Conservation (phyloP, 2,113 vertebrate species). For the Noturus placidus region DNA sequence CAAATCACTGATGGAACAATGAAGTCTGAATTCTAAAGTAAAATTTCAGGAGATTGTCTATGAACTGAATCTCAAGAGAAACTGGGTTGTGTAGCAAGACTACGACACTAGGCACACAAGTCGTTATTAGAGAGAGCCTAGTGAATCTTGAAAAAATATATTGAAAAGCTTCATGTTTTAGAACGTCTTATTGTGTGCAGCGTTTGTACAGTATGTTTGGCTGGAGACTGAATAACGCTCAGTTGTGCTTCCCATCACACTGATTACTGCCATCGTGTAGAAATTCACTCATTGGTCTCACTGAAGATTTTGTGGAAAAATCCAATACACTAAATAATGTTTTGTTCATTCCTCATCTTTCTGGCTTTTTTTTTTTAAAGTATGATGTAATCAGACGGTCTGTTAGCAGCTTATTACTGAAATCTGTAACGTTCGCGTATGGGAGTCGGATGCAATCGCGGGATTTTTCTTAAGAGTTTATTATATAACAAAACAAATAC, state of each 20-base stretch:
- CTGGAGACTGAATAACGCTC: slow-evolving; percentile 51
- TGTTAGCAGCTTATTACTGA: background rate
- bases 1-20: too few species aligned
- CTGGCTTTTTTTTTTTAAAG: background rate
- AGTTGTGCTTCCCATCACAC: slow-evolving; percentile 17
- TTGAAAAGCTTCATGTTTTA: background rate
- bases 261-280: background rate
- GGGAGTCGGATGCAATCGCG: too few species aligned
- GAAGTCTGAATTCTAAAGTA: too few species aligned
- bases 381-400: background rate
- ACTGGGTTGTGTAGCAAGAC: too few species aligned
- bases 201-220: slow-evolving; percentile 53
- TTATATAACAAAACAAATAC: too few species aligned
- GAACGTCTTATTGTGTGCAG: background rate
- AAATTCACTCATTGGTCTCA: background rate
- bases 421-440: too few species aligned
- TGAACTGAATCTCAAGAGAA: too few species aligned
- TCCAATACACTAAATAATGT: background rate
- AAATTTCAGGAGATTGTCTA: too few species aligned
- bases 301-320: background rate
- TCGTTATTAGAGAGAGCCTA: background rate
- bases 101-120: too few species aligned
- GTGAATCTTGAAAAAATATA: background rate
- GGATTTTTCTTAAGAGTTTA: too few species aligned
- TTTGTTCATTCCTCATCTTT: background rate